These are phyloP conservation scores for Acanthurus lineatus DNA, from an alignment of 2,797 vertebrate species.

Conservation along the genomic window DNA sequence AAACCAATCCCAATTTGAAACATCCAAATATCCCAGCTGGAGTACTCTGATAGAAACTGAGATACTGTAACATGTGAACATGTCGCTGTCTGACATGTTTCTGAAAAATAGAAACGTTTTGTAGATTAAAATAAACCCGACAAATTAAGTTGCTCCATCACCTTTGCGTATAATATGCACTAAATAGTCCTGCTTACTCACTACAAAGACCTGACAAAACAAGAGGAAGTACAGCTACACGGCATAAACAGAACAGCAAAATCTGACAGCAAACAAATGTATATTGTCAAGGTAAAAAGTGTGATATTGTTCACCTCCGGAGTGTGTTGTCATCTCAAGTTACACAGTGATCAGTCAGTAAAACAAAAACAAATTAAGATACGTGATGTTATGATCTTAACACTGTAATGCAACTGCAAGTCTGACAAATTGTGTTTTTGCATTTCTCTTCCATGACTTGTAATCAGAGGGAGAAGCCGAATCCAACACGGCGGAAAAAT, in stretches of 20 bases:
- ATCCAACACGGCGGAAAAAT: not conserved
- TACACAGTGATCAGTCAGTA: not conserved
- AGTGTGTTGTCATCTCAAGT: not conserved
- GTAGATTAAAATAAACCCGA: not conserved
- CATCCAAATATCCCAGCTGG: not conserved
- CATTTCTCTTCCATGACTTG: not conserved
- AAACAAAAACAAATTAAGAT: not conserved
- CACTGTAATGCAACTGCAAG: not conserved
- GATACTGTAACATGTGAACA: not conserved
- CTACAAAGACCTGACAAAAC: not conserved
- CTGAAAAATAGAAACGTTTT: not conserved
- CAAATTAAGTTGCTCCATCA: not conserved
- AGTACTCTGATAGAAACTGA: too few species aligned
- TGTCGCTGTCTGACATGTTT: not conserved
- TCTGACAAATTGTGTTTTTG: not conserved
- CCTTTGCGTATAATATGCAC: not conserved
- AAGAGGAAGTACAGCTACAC: not conserved
- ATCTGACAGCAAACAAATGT: not conserved
- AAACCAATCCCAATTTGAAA: not conserved
- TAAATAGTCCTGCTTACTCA: not conserved
- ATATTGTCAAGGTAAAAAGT: too few species aligned
- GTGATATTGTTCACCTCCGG: not conserved
- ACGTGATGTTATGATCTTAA: not conserved
- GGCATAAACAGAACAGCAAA: not conserved
- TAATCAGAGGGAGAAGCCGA: not conserved